Conservation (phyloP, 2,113 vertebrate species). For the Leucopsar rothschildi region DNA sequence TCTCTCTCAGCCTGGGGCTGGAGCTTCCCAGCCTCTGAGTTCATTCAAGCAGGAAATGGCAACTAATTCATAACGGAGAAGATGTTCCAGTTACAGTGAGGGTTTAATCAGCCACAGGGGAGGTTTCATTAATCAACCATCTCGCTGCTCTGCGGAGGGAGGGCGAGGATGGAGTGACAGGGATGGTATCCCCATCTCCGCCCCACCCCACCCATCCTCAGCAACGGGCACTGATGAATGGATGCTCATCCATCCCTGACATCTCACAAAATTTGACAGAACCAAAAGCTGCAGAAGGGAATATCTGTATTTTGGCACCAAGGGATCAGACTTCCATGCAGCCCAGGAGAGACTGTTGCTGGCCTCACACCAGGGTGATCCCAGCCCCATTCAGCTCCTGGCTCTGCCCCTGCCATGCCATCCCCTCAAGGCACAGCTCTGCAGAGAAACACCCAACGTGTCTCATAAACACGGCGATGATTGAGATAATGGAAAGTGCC, state of each 20-base stretch:
- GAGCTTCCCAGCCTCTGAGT: not conserved
- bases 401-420: not conserved
- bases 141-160: accelerated
- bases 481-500: slow-evolving; percentile 78
- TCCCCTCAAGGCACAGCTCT: slow-evolving; percentile 42
- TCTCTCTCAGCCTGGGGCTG: not conserved
- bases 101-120: not conserved
- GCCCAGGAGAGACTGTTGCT: not conserved
- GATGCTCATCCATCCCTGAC: not conserved
- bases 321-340: not conserved
- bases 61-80: not conserved
- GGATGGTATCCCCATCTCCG: not conserved
- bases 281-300: not conserved
- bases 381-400: accelerated
- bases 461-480: slow-evolving; percentile 73
- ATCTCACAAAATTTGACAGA: not conserved
- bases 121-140: not conserved
- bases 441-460: slow-evolving; percentile 66
- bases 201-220: not conserved
- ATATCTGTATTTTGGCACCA: not conserved
- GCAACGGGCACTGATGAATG: not conserved
- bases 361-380: not conserved
- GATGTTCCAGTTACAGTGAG: not conserved
- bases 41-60: not conserved
- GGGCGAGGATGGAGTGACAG: not conserved